Conservation (phyloP, 2,888 invertebrate genomes). For the Drosophila planitibia region DNA sequence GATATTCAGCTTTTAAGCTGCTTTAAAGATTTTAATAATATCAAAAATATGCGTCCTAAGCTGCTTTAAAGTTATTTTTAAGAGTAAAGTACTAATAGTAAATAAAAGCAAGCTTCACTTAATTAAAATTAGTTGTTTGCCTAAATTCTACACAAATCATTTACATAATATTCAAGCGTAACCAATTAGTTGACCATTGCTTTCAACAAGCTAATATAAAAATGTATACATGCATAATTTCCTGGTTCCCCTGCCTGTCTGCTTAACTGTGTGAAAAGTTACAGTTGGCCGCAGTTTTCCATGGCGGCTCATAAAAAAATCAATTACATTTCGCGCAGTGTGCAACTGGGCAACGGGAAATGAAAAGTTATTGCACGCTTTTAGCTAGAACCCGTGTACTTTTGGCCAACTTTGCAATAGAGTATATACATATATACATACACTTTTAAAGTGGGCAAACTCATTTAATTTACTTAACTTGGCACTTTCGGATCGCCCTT, state of each 20-base stretch:
- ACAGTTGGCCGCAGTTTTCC: constrained; percentile 11
- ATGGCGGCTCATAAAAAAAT: constrained; percentile 53
- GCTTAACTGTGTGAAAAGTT: constrained; percentile 16
- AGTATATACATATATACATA: neutral
- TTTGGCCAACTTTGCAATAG: constrained; percentile 37
- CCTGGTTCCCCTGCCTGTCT: neutral
- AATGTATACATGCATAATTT: constrained; percentile 22
- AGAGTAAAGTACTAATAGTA: neutral
- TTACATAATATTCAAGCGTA: neutral
- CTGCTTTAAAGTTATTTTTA: neutral
- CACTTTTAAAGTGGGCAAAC: constrained; percentile 49
- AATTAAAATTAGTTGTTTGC: constrained; percentile 1
- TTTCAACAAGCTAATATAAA: constrained; percentile 10
- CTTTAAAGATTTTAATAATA: neutral
- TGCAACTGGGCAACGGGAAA: constrained; percentile 60
- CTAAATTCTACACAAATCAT: neutral
- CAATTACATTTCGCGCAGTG: constrained; percentile 55
- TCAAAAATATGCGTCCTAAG: neutral
- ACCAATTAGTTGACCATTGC: constrained; percentile 25
- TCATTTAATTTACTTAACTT: constrained; percentile 62
- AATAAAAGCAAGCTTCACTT: neutral
- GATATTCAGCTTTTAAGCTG: neutral
- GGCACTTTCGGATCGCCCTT: constrained; percentile 56
- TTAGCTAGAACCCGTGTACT: constrained; percentile 54
- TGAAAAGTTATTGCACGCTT: constrained; percentile 77